Evolutionary conservation across 2,797 vertebrate genomes (phyloP).

Genomic region (Tolypeutes matacus): DNA sequence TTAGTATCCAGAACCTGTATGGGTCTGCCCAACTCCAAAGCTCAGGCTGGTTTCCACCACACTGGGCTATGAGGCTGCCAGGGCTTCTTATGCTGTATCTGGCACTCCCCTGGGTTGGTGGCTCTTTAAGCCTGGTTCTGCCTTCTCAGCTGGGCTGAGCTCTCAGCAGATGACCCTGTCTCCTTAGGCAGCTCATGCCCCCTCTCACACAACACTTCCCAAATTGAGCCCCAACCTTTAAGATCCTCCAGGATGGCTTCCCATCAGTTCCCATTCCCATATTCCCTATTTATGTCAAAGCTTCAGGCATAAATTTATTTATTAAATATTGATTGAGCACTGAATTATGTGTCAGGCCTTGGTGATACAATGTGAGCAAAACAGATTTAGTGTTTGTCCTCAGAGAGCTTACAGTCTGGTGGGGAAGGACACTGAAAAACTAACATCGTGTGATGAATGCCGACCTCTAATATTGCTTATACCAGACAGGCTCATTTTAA

Average conservation of each 20-base stretch:
- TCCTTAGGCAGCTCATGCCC: neutral
- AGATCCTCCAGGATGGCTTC: neutral
- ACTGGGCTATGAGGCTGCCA: neutral
- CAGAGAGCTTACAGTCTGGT: neutral
- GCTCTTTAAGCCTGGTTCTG: neutral
- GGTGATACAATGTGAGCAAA: neutral
- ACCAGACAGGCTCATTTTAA: neutral
- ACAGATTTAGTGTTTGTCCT: neutral
- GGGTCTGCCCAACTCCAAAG: neutral
- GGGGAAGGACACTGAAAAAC: neutral
- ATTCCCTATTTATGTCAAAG: neutral
- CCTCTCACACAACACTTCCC: neutral
- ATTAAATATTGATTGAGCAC: neutral
- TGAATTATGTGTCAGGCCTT: neutral
- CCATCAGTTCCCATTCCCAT: neutral
- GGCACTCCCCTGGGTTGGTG: neutral
- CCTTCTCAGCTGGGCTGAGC: neutral
- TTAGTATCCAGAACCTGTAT: neutral
- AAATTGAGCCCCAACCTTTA: neutral
- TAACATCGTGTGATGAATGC: neutral
- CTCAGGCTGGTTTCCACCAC: neutral
- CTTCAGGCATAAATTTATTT: neutral
- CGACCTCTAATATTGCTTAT: neutral
- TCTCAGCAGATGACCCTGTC: neutral
- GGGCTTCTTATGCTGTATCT: neutral